Conservation (phyloP, 2,113 vertebrate species). For the Pristiophorus japonicus region DNA sequence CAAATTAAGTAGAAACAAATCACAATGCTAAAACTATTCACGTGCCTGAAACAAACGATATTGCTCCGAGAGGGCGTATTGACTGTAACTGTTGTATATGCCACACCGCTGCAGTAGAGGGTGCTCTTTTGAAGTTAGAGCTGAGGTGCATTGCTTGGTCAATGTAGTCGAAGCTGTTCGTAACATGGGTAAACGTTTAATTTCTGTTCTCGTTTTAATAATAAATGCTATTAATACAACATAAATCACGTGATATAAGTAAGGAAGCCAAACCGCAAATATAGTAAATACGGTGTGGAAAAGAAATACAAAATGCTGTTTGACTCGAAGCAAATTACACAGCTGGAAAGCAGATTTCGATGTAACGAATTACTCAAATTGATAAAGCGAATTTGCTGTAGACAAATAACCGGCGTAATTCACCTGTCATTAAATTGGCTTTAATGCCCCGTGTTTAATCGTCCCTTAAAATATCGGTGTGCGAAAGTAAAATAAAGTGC, state of each 20-base stretch:
- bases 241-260: not conserved
- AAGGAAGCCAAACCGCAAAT: not conserved
- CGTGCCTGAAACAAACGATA: not conserved
- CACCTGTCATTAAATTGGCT: not conserved
- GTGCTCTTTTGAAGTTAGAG: conserved; percentile 13
- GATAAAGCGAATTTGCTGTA: not conserved
- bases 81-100: not conserved
- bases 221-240: not conserved
- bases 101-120: conserved; percentile 17
- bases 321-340: not conserved
- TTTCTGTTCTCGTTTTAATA: not conserved
- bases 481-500: not conserved
- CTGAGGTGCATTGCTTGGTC: not conserved
- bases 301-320: not conserved
- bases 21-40: not conserved
- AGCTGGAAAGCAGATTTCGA: not conserved
- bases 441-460: not conserved
- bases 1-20: not conserved
- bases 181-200: not conserved
- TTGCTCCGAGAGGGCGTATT: not conserved
- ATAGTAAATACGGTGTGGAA: not conserved
- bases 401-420: not conserved
- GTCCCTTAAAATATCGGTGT: not conserved
- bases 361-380: not conserved
- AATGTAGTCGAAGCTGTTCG: not conserved